phyloP scores from a whole-genome alignment of 2,888 invertebrate genomes.

The Erynnis tages region DNA sequence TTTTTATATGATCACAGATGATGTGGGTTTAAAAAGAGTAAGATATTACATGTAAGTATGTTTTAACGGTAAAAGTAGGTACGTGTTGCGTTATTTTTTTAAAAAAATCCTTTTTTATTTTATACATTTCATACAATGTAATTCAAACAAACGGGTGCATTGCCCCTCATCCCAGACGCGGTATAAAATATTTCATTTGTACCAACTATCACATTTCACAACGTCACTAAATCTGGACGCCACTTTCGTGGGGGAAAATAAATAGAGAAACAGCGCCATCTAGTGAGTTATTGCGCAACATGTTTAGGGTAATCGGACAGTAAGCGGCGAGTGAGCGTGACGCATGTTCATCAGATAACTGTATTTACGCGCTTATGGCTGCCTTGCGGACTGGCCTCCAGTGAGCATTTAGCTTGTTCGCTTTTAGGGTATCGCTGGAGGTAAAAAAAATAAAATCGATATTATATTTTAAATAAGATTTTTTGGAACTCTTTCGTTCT shows the following conservation, averaged over 20 bases:
- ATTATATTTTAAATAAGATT: no score
- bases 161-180: conserved; percentile 6
- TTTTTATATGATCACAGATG: no score
- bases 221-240: conserved; percentile 21
- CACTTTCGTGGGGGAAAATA: conserved; percentile 22
- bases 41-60: no score
- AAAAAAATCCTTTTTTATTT: background rate
- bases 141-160: background rate
- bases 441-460: background rate
- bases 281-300: conserved; percentile 23
- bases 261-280: conserved; percentile 22
- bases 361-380: conserved; percentile 49
- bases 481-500: no score
- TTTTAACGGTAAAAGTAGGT: no score
- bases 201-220: conserved; percentile 22
- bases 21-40: no score
- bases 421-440: conserved; percentile 5
- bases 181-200: conserved; percentile 16
- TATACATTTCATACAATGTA: background rate
- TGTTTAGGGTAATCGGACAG: conserved; percentile 28
- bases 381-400: conserved; percentile 23
- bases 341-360: conserved; percentile 54
- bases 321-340: conserved; percentile 35
- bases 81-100: no score
- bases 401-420: conserved; percentile 12